phyloP scores from a whole-genome alignment of 2,113 vertebrate genomes.

The Motacilla alba region DNA sequence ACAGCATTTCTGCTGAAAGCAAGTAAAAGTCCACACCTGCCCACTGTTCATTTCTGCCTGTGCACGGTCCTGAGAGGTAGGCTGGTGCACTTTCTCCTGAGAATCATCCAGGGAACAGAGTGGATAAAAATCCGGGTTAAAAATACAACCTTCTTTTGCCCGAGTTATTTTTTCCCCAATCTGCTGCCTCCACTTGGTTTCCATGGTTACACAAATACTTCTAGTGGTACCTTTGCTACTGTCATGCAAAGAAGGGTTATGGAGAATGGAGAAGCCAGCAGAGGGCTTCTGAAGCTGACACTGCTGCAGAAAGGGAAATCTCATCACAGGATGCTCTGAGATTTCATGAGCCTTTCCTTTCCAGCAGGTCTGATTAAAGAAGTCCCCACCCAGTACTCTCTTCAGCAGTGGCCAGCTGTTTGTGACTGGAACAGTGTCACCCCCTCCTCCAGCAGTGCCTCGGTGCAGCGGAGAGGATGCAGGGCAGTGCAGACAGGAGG shows the following conservation, averaged over 20 bases:
- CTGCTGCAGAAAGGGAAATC: neutral
- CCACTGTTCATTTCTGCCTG: neutral
- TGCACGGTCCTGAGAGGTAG: too few relatives aligned
- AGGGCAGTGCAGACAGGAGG: neutral
- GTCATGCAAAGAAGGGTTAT: neutral
- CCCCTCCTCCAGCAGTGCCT: neutral
- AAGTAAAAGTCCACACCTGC: neutral
- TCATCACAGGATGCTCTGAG: neutral
- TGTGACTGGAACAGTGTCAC: neutral
- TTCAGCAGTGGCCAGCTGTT: neutral
- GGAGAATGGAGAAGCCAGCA: neutral
- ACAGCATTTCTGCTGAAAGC: neutral
- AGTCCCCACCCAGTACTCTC: neutral
- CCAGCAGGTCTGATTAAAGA: neutral
- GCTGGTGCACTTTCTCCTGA: neutral
- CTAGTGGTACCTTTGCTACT: neutral
- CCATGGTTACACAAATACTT: slow-evolving; percentile 34
- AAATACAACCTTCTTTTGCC: neutral
- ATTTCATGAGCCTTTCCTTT: neutral
- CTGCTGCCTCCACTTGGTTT: neutral
- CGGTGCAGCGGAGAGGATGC: neutral
- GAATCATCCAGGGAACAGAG: neutral
- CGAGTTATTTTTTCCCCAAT: neutral
- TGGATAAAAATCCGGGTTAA: neutral
- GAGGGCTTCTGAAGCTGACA: neutral